Conservation (phyloP, 2,797 vertebrate species). For the Linurgus olivaceus region DNA sequence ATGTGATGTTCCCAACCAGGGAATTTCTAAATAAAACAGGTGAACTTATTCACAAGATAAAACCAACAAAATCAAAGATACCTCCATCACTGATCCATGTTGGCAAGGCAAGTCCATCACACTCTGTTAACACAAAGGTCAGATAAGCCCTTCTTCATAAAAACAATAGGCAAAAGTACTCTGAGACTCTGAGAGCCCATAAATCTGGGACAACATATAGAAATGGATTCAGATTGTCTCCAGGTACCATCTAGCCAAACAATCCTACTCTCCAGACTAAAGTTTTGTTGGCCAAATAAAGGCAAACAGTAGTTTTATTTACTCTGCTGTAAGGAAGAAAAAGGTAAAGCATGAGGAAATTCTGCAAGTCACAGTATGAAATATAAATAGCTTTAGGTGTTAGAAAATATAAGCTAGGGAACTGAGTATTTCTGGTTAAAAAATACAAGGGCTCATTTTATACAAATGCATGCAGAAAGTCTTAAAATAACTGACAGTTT, state of each 20-base stretch:
- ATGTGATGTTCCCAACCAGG: neutral
- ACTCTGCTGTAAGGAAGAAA: neutral
- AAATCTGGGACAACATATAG: neutral
- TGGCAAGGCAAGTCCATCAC: neutral
- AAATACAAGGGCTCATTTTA: neutral
- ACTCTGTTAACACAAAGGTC: neutral
- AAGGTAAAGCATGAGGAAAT: neutral
- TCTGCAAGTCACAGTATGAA: neutral
- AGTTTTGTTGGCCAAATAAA: neutral
- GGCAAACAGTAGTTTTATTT: neutral
- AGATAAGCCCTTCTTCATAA: neutral
- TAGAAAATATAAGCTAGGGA: neutral
- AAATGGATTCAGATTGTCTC: neutral
- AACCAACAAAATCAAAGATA: neutral
- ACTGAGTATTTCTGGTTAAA: neutral
- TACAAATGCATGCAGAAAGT: neutral
- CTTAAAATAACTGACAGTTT: constrained; percentile 20
- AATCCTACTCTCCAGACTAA: neutral
- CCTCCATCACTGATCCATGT: neutral
- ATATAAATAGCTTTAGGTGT: neutral
- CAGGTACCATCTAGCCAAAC: neutral
- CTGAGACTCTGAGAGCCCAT: neutral
- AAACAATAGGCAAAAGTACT: neutral
- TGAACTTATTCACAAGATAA: neutral
- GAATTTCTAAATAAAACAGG: neutral